Conservation (phyloP, 2,888 invertebrate species). For the Erynnis tages region DNA sequence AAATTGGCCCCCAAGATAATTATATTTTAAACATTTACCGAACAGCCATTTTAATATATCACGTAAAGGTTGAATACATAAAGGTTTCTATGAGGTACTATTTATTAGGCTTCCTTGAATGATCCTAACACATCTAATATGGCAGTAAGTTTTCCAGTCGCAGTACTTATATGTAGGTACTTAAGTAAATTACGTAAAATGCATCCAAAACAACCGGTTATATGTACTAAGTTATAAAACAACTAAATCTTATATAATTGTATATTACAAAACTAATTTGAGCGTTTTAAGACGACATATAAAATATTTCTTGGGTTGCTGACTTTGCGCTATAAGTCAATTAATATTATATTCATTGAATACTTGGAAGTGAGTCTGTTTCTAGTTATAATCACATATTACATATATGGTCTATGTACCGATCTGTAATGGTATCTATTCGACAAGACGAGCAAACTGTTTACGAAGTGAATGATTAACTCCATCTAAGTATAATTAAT, state of each 20-base stretch:
- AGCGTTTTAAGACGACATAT: slow-evolving; percentile 24
- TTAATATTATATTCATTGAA: too few relatives aligned
- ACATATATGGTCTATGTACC: too few relatives aligned
- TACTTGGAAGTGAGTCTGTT: too few relatives aligned
- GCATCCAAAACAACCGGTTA: slow-evolving; percentile 33
- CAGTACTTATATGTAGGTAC: slow-evolving; percentile 42
- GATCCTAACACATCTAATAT: slow-evolving; percentile 32
- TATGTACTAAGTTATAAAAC: slow-evolving; percentile 1
- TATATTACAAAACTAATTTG: slow-evolving; percentile 26
- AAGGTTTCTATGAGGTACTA: slow-evolving; percentile 2
- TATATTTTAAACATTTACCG: slow-evolving; percentile 1
- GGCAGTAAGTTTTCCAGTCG: slow-evolving; percentile 49
- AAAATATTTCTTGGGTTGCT: slow-evolving; percentile 11
- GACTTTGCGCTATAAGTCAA: slow-evolving; percentile 1
- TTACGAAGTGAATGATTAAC: too few relatives aligned
- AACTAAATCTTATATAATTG: slow-evolving; percentile 16
- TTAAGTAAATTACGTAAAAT: slow-evolving; percentile 34
- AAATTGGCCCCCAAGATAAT: slow-evolving; percentile 22
- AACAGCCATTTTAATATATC: slow-evolving; percentile 29
- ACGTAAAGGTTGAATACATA: slow-evolving; percentile 21
- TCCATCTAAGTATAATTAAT: too few relatives aligned
- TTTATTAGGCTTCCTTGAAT: slow-evolving; percentile 5
- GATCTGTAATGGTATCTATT: too few relatives aligned
- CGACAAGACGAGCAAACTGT: too few relatives aligned
- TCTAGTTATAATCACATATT: too few relatives aligned